Evolutionary conservation across 2,113 vertebrate species (phyloP).

Genomic region (Parus major): DNA sequence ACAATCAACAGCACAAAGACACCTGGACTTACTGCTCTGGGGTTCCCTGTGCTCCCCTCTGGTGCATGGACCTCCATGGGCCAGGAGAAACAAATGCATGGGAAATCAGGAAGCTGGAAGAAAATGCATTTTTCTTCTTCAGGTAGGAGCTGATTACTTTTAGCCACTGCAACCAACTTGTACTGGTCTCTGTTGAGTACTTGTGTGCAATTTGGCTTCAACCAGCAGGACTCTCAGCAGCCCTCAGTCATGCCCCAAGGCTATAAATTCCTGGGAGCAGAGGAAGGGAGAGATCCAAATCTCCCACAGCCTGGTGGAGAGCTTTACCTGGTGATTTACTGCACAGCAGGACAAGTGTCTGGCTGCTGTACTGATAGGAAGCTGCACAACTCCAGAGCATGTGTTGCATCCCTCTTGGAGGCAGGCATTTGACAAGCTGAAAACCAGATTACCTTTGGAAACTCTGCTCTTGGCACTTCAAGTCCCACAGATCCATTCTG

Average conservation of each 20-base stretch:
- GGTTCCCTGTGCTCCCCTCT: not conserved
- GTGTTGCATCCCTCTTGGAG: not conserved
- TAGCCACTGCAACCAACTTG: not conserved
- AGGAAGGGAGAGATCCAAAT: not conserved
- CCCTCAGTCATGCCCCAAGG: not conserved
- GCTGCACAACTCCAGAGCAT: not conserved
- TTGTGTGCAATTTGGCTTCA: not conserved
- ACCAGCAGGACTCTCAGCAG: not conserved
- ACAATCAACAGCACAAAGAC: not conserved
- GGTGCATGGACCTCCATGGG: not conserved
- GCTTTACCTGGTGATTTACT: not conserved
- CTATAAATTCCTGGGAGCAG: not conserved
- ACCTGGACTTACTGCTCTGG: not conserved
- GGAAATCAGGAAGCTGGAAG: not conserved
- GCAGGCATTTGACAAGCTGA: not conserved
- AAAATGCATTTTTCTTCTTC: rapidly evolving
- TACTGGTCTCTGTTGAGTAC: not conserved
- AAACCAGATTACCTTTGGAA: not conserved
- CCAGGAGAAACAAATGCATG: not conserved
- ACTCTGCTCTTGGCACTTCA: not conserved
- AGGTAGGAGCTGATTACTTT: not conserved
- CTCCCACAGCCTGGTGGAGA: not conserved
- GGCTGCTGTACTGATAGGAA: not conserved
- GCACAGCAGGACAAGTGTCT: not conserved
- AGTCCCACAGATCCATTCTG: not conserved